Conservation (phyloP, 2,797 vertebrate genomes). For the Ctenopoma multispine region DNA sequence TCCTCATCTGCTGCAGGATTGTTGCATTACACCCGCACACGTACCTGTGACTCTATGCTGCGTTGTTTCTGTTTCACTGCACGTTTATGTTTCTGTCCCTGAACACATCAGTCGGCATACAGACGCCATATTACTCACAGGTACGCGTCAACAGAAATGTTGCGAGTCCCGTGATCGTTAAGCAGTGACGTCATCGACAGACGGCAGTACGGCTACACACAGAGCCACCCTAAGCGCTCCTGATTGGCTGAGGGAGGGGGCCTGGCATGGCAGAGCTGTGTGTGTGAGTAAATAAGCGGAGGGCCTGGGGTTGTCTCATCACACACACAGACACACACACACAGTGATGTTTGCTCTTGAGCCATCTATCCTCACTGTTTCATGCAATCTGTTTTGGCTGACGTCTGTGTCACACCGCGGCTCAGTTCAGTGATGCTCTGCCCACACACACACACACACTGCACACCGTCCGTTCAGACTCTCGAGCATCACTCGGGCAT, state of each 20-base stretch:
- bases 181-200: conserved; percentile 62
- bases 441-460: conserved; percentile 23
- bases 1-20: no score
- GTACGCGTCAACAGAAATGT: conserved; percentile 10
- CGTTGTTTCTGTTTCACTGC: not conserved
- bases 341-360: conserved; percentile 22
- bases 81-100: not conserved
- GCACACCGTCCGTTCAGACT: conserved; percentile 2
- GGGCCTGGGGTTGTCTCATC: conserved; percentile 16
- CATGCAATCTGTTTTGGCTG: conserved; percentile 49
- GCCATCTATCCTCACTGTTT: conserved; percentile 43
- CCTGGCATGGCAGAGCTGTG: conserved; percentile 44
- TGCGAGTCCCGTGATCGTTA: conserved; percentile 42
- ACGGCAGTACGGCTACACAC: conserved; percentile 1
- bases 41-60: not conserved
- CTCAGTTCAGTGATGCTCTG: conserved; percentile 28
- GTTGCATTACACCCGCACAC: no score
- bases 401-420: conserved; percentile 28
- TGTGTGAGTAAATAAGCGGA: conserved; percentile 18
- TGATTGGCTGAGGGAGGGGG: conserved; percentile 66
- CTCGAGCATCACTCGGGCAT: conserved; percentile 17
- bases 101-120: conserved; percentile 10
- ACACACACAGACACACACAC: conserved; percentile 6
- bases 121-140: conserved; percentile 9
- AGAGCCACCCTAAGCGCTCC: not conserved